Evolutionary conservation across 2,113 vertebrate species (phyloP).

Genomic region (Axis porcinus): DNA sequence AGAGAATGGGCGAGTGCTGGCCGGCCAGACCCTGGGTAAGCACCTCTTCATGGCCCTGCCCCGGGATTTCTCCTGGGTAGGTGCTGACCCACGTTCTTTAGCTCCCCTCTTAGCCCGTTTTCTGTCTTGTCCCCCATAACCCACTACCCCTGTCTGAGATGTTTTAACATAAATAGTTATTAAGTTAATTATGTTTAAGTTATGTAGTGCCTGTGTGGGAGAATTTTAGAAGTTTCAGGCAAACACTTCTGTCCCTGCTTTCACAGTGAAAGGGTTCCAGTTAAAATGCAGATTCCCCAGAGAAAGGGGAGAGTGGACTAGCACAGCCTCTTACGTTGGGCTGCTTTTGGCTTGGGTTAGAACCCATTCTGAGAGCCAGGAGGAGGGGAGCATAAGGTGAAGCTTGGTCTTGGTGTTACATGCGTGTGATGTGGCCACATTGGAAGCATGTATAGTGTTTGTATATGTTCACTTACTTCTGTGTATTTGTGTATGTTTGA

Average conservation of each 20-base stretch:
- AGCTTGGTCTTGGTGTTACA: background rate
- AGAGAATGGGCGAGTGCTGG: slow-evolving; percentile 92
- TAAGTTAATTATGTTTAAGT: background rate
- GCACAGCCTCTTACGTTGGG: background rate
- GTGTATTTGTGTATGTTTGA: background rate
- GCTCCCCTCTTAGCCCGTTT: background rate
- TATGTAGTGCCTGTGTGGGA: background rate
- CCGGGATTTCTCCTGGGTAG: background rate
- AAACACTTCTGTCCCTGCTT: background rate
- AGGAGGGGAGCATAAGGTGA: background rate
- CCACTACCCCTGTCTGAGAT: background rate
- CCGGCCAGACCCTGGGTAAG: slow-evolving; percentile 92
- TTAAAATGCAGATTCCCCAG: background rate
- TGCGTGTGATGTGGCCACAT: background rate
- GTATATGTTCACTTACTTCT: background rate
- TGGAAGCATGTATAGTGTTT: background rate
- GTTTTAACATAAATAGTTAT: background rate
- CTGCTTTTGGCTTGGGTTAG: background rate
- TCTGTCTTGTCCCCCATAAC: background rate
- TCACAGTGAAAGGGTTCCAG: background rate
- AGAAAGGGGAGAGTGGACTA: background rate
- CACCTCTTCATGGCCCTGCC: background rate
- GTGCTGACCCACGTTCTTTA: background rate
- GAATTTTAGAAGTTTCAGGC: background rate
- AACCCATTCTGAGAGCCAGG: slow-evolving; percentile 24